Base-by-base conservation (phyloP, 2,888 invertebrate genomes). In the Parascotia fuliginaria region DNA sequence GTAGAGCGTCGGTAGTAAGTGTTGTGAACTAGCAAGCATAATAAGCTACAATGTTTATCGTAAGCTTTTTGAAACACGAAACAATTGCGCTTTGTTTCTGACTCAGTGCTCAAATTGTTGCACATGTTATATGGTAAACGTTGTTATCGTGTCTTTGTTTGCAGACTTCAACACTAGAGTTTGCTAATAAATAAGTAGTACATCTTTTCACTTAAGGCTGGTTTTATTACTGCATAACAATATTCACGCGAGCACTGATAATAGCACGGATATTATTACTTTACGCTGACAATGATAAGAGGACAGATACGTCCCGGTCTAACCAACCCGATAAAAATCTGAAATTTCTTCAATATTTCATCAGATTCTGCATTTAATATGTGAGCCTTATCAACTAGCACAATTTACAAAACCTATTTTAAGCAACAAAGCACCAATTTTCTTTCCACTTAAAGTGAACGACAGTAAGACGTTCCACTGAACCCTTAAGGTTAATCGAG, bases 401-500 rank as follows among this genome's bases (percentile, higher is more conserved):
- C 36, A 16, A 16, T 7, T 19, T 19, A 27, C 34, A 37, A 37
- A 22, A 6, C 13, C 13, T 14, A 9, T 28, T 14, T 22, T 2
- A 12, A 29, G 4, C 28, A 34, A 42, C 15, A 27, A 34, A 29
- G 29, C 29, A 39, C 29, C 39, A 29, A 39, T 39, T 39, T 28
- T 9, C 29, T n/a, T 4, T 11, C 31, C 22, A 37, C 14, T 44
- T 27, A 39, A 24, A 16, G 16, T 27, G 38, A 45, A 24, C 39
- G 19, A 44, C 31, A 31, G 37, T 31, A 13, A 44, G 29, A 29
- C 43, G 22, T 37, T 13, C 13, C 22, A 15, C 16, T 51, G 38
- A 36, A 27, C 45, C 31, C 43, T 59, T 45, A 33, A 22, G 52
- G 29, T 46, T 62, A 59, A 65, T 59, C 31, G 36, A 50, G 50